Conservation (phyloP, 2,113 vertebrate genomes). For the Alexandromys fortis region DNA sequence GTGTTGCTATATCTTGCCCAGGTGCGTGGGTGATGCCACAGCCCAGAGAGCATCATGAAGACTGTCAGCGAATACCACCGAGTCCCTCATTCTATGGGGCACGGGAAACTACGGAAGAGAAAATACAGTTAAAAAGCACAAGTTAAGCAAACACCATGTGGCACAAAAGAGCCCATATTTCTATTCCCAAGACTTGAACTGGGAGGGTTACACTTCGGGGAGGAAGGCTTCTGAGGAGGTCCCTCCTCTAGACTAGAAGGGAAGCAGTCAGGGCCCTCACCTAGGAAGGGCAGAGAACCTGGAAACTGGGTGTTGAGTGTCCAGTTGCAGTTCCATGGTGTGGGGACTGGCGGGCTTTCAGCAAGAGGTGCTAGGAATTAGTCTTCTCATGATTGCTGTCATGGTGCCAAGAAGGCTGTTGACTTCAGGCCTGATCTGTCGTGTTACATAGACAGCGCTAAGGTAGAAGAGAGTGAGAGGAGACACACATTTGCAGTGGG, state of each 20-base stretch:
- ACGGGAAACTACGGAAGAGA: background rate
- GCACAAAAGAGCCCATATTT: background rate
- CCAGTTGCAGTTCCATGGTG: fast-evolving
- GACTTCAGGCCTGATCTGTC: background rate
- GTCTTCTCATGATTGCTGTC: background rate
- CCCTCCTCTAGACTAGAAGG: fast-evolving
- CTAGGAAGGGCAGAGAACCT: background rate
- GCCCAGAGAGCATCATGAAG: too few relatives aligned
- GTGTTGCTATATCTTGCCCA: background rate
- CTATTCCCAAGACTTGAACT: background rate
- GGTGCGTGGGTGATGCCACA: background rate
- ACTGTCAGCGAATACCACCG: fast-evolving
- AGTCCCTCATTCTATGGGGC: fast-evolving
- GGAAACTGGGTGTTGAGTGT: background rate
- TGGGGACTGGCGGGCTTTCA: background rate
- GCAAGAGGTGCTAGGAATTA: background rate
- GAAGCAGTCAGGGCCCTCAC: too few relatives aligned
- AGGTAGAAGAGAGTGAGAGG: background rate
- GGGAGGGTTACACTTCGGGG: fast-evolving
- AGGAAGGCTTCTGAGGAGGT: background rate
- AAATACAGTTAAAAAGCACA: too few relatives aligned
- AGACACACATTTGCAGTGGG: background rate
- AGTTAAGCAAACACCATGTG: fast-evolving
- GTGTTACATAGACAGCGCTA: fast-evolving
- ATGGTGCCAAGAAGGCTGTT: background rate